Evolutionary conservation across 2,797 vertebrate species (phyloP).

Genomic region (Parambassis ranga): DNA sequence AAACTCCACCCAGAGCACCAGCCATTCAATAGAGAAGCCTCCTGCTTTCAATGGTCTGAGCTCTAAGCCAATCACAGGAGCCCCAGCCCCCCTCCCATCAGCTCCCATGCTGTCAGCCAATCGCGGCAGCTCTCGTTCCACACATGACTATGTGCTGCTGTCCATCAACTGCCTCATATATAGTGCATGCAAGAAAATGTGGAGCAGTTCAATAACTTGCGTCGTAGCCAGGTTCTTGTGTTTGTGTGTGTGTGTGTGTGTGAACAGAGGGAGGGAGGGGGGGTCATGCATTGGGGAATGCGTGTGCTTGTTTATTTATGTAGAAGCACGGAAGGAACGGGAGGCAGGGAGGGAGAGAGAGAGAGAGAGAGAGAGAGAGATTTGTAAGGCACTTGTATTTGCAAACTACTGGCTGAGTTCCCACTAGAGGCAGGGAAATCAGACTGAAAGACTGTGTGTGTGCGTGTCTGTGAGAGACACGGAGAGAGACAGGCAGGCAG

Average conservation of each 20-base stretch:
- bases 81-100: constrained; percentile 58
- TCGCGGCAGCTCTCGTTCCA: constrained; percentile 65
- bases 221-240: constrained; percentile 64
- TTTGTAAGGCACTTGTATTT: constrained; percentile 71
- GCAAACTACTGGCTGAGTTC: constrained; percentile 77
- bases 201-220: constrained; percentile 85
- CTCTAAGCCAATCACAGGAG: constrained; percentile 80
- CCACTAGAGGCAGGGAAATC: constrained; percentile 71
- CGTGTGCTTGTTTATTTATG: constrained; percentile 60
- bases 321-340: constrained; percentile 28
- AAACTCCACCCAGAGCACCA: constrained; percentile 79
- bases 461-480: constrained; percentile 12
- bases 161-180: constrained; percentile 94
- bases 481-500: constrained; percentile 23
- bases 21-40: constrained; percentile 82
- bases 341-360: constrained; percentile 16
- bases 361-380: constrained; percentile 35
- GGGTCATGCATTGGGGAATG: constrained; percentile 48
- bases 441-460: constrained; percentile 42
- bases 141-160: constrained; percentile 91
- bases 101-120: constrained; percentile 80
- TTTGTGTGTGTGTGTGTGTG: constrained; percentile 9
- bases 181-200: constrained; percentile 90
- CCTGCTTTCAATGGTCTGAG: constrained; percentile 83
- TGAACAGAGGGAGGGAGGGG: not conserved